Percentiles rank a stretch among this genome's conserved stretches.
These are phyloP conservation scores for Anableps anableps DNA, from an alignment of 2,797 vertebrate genomes.

Conservation along the genomic window DNA sequence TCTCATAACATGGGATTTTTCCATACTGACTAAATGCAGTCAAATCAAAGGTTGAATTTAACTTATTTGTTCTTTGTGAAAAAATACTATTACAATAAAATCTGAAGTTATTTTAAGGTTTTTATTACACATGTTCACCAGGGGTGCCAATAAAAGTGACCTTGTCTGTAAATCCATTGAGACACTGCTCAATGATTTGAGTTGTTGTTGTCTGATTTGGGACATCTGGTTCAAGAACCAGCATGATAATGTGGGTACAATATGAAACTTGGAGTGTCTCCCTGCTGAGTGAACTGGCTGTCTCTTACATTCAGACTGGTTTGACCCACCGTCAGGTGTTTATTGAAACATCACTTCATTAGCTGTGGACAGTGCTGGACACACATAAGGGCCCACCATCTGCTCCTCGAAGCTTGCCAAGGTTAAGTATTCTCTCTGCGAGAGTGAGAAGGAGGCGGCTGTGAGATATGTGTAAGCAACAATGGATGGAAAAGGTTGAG, in stretches of 20 bases:
- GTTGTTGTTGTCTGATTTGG: slow-evolving; percentile 26
- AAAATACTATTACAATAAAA: background rate
- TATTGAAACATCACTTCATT: slow-evolving; percentile 84
- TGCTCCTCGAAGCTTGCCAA: slow-evolving; percentile 77
- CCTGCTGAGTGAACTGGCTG: slow-evolving; percentile 45
- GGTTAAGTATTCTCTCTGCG: slow-evolving; percentile 76
- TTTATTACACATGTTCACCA: background rate
- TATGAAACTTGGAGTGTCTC: slow-evolving; percentile 45
- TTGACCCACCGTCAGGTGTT: slow-evolving; percentile 79
- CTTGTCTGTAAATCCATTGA: background rate
- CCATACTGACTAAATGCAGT: background rate
- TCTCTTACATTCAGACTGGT: slow-evolving; percentile 53
- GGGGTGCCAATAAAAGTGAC: background rate
- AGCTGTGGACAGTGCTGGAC: slow-evolving; percentile 71
- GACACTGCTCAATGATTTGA: slow-evolving; percentile 8
- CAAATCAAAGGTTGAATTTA: background rate
- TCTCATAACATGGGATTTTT: background rate
- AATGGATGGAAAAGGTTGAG: slow-evolving; percentile 37
- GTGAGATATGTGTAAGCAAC: slow-evolving; percentile 43
- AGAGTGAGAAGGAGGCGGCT: slow-evolving; percentile 34
- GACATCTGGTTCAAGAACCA: slow-evolving; percentile 16
- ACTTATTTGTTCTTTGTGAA: background rate
- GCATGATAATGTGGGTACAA: slow-evolving; percentile 33
- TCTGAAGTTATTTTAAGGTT: background rate
- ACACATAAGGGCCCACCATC: slow-evolving; percentile 80